Evolutionary conservation across 1,140 invertebrate genomes (phyloP).

Genomic region (Euwallacea similis): DNA sequence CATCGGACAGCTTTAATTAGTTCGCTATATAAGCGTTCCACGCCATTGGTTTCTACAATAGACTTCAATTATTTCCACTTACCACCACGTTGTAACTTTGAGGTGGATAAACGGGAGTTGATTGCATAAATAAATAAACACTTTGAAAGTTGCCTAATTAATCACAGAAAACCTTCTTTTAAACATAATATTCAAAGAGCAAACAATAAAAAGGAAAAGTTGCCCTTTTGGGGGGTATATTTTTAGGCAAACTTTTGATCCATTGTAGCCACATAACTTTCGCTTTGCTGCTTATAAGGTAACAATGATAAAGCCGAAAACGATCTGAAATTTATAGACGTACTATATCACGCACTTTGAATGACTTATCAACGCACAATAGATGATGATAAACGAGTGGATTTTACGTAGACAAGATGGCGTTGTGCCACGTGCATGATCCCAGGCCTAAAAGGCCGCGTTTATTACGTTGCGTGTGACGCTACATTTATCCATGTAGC

Average conservation of each 20-base stretch:
- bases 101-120: background rate
- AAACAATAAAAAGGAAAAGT: background rate
- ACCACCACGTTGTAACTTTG: background rate
- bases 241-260: background rate
- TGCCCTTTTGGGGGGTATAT: background rate
- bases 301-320: too few species aligned
- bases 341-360: background rate
- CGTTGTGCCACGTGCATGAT: background rate
- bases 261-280: too few species aligned
- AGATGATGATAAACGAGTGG: background rate
- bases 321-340: too few species aligned
- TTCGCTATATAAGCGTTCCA: background rate
- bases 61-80: background rate
- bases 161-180: background rate
- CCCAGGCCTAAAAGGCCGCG: too few species aligned
- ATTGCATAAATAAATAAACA: slow-evolving; percentile 1
- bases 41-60: background rate
- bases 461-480: too few species aligned
- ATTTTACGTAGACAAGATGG: slow-evolving; percentile 1
- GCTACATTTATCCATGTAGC: too few species aligned
- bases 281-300: too few species aligned
- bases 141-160: background rate
- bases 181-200: background rate
- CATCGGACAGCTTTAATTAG: background rate
- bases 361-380: slow-evolving; percentile 2